Evolutionary conservation across 2,888 invertebrate species (phyloP).

Genomic region (Branchellion lobata): DNA sequence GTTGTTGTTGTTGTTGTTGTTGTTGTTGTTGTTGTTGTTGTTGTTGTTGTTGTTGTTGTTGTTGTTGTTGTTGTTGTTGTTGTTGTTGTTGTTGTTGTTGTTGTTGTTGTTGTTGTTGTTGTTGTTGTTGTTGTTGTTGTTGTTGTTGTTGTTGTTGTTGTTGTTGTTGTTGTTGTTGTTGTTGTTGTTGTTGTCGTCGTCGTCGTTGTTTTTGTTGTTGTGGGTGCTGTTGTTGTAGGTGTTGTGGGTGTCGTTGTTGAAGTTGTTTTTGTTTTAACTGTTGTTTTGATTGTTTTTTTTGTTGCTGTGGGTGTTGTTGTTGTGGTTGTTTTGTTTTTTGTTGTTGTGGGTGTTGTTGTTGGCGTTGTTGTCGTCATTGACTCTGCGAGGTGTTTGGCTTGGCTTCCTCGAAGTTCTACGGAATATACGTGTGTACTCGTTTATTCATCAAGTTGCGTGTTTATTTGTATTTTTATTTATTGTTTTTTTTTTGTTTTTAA

Average conservation of each 20-base stretch:
- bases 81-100: background rate
- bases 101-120: background rate
- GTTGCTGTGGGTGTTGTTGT: no score
- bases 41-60: background rate
- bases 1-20: background rate
- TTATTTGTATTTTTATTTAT: no score
- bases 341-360: no score
- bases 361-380: no score
- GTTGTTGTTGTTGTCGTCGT: background rate
- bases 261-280: no score
- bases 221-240: background rate
- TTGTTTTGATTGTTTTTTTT: no score
- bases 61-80: background rate
- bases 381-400: no score
- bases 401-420: no score
- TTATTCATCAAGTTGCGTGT: no score
- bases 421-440: no score
- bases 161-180: background rate
- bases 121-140: background rate
- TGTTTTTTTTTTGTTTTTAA: no score
- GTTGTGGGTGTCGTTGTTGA: background rate
- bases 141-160: background rate
- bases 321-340: no score
- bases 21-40: background rate
- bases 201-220: background rate